A percentile compares a stretch with the other conserved stretches of the same genome.
phyloP scores from a whole-genome alignment of 2,113 vertebrate species.

The Passerina amoena region DNA sequence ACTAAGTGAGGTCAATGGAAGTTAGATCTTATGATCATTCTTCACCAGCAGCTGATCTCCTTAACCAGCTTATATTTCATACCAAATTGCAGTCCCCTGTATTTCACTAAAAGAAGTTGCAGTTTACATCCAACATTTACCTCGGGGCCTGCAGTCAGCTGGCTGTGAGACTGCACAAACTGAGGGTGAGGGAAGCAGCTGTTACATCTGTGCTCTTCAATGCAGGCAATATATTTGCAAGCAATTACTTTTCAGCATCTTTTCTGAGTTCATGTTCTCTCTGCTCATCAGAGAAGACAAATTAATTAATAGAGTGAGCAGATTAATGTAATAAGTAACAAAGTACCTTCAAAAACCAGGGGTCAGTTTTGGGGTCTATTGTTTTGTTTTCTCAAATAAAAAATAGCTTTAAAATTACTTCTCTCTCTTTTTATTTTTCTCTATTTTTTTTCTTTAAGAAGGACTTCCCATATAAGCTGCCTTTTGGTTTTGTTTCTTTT shows the following conservation, averaged over 20 bases:
- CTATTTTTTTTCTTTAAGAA: not conserved
- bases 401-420: constrained; percentile 1
- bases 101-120: constrained; percentile 53
- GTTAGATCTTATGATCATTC: constrained; percentile 8
- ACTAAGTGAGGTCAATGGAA: not conserved
- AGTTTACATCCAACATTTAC: constrained; percentile 51
- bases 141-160: constrained; percentile 54
- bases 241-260: constrained; percentile 58
- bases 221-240: constrained; percentile 37
- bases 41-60: constrained; percentile 46
- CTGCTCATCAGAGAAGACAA: constrained; percentile 7
- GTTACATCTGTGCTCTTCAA: constrained; percentile 61
- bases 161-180: constrained; percentile 65
- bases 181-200: constrained; percentile 67
- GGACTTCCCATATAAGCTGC: not conserved
- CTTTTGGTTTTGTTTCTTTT: not conserved
- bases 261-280: constrained; percentile 54
- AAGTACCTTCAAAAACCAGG: constrained; percentile 1
- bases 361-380: not conserved
- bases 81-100: constrained; percentile 44
- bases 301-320: constrained; percentile 49
- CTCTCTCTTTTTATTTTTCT: not conserved
- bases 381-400: not conserved
- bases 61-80: constrained; percentile 58
- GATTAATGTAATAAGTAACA: not conserved